Evolutionary conservation across 2,888 invertebrate genomes (phyloP).

Genomic region (Dione juno): DNA sequence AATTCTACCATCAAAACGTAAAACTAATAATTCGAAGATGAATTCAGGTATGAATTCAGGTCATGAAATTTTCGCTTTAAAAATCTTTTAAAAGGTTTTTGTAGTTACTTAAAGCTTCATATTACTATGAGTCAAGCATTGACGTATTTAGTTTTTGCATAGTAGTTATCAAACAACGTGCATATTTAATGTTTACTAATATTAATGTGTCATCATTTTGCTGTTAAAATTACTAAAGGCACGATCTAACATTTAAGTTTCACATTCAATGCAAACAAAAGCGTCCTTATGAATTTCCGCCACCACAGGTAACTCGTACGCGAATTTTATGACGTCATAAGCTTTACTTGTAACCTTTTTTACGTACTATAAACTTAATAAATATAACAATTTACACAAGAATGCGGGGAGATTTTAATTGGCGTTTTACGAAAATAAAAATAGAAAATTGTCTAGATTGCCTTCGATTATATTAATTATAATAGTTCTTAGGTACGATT

Average conservation of each 20-base stretch:
- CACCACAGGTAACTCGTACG: slow-evolving; percentile 22
- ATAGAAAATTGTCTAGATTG: too few relatives aligned
- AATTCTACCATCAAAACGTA: too few relatives aligned
- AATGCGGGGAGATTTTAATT: neutral
- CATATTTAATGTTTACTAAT: slow-evolving; percentile 10
- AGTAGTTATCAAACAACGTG: neutral
- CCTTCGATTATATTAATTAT: too few relatives aligned
- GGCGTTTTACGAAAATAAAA: neutral
- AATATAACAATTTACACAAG: too few relatives aligned
- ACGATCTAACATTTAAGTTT: slow-evolving; percentile 29
- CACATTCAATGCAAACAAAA: slow-evolving; percentile 26
- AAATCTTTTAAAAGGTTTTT: too few relatives aligned
- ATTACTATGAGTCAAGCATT: neutral
- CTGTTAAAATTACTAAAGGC: slow-evolving; percentile 28
- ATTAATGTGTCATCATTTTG: slow-evolving; percentile 11
- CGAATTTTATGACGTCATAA: neutral
- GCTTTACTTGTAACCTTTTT: slow-evolving; percentile 1
- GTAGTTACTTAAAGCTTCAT: neutral
- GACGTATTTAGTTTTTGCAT: slow-evolving; percentile 3
- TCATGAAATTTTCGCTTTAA: too few relatives aligned
- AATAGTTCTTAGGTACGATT: too few relatives aligned
- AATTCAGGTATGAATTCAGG: too few relatives aligned
- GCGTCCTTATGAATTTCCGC: slow-evolving; percentile 29
- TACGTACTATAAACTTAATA: neutral
- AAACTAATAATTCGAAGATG: too few relatives aligned